Conservation (phyloP, 2,888 invertebrate species). For the Lissonota sp. region DNA sequence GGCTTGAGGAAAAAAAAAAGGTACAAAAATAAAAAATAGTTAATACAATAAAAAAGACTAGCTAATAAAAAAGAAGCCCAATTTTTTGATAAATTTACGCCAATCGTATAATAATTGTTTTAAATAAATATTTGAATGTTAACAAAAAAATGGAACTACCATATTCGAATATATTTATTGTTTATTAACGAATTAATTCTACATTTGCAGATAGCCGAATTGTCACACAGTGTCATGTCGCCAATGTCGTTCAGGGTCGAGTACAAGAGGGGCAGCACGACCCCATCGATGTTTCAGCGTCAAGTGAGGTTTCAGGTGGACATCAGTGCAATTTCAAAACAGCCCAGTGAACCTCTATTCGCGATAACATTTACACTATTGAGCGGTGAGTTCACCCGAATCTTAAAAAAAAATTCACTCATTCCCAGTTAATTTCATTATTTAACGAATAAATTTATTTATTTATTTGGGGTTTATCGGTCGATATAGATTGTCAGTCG, state of each 20-base stretch:
- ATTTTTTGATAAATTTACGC: too few relatives aligned
- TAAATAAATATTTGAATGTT: background rate
- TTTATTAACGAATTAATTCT: constrained; percentile 44
- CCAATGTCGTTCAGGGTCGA: constrained; percentile 99
- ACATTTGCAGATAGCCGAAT: constrained; percentile 93
- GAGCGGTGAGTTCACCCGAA: constrained; percentile 88
- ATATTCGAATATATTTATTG: background rate
- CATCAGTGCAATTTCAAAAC: constrained; percentile 93
- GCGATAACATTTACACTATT: constrained; percentile 97
- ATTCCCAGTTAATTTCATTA: too few relatives aligned
- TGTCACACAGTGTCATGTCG: constrained; percentile 98
- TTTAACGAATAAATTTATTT: too few relatives aligned
- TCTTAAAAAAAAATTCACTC: too few relatives aligned
- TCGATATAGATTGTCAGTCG: too few relatives aligned
- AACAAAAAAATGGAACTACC: constrained; percentile 3
- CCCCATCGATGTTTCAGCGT: constrained; percentile 97
- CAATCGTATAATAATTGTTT: too few relatives aligned
- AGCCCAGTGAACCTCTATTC: constrained; percentile 91
- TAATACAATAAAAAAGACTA: too few relatives aligned
- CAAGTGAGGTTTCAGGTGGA: constrained; percentile 98
- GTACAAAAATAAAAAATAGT: too few relatives aligned
- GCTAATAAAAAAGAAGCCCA: too few relatives aligned
- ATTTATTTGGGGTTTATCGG: too few relatives aligned
- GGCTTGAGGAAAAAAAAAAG: too few relatives aligned
- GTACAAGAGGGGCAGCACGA: constrained; percentile 97